Base-by-base conservation (phyloP, 2,113 vertebrate genomes). In the Alectura lathami region DNA sequence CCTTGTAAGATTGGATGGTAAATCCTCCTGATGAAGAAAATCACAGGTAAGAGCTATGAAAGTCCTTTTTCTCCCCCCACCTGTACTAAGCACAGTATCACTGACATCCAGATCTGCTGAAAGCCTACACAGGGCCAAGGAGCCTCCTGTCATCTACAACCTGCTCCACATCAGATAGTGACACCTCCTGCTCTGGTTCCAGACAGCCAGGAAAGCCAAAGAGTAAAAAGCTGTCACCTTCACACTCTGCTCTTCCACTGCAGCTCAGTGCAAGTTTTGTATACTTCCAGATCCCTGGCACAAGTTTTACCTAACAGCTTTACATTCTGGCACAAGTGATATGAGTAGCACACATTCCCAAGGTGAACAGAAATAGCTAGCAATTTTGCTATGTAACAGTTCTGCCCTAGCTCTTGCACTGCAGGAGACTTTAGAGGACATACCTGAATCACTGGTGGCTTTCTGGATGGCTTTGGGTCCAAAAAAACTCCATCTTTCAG, bases 401-500 rank as follows among this genome's bases (percentile, higher is more conserved):
- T 72, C 5, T 27, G 9, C 23, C 17, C 14, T 5, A 69, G n/a
- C 13, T 87, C 62, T 51, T 59, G 12, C 36, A 78, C 43, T 16
- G 8, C n/a, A 51, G 38, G 21, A 75, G 51, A 91, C 54, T 86
- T 88, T 64, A 53, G 36, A 56, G 48, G 47, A 85, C 88, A 30
- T 97, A 98, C 99, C 99, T 36, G 98, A 97, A 85, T 99, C 99
- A 64, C 97, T 98, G 78, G 97, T 97, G n/a, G 98, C 98, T 95
- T 98, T 99, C 97, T 99, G 99, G 36, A 99, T 97, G 63, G 98
- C 81, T 81, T 98, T 98, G 17, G 98, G 97, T 95, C 98, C 99
- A 97, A 99, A 99, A 79, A 99, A 94, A 72, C 96, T 98, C 99
- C 99, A 99, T 79, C 97, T 98, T 54, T 99, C 99, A 66, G 98